Percentiles rank a stretch among this genome's conserved stretches.
Evolutionary conservation across 2,888 invertebrate species (phyloP).

Genomic region (Polydrusus cervinus): DNA sequence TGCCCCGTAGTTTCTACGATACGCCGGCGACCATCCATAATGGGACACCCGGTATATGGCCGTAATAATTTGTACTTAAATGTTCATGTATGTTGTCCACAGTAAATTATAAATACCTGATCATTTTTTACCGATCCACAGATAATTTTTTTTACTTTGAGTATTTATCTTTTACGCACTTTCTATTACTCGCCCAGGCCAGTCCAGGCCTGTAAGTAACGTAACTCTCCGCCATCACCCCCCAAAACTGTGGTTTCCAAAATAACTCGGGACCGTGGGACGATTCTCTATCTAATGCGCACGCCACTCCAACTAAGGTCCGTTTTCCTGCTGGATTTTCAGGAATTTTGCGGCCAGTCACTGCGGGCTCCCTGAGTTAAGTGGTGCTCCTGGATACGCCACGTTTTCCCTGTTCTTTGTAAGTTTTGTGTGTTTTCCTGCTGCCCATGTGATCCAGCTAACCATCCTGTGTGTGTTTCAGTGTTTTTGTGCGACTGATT

Average conservation of each 20-base stretch:
- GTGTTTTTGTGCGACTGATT: conserved; percentile 23
- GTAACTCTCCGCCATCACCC: conserved; percentile 39
- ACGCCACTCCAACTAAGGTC: conserved; percentile 57
- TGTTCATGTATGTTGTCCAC: no score
- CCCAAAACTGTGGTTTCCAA: conserved; percentile 47
- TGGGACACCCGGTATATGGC: no score
- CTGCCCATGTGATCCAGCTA: conserved; percentile 35
- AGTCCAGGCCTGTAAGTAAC: conserved; percentile 32
- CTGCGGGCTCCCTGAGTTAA: conserved; percentile 72
- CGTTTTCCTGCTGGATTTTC: conserved; percentile 56
- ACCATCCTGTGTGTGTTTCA: conserved; percentile 22
- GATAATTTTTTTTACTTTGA: no score
- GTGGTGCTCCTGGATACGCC: conserved; percentile 70
- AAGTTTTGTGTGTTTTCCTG: conserved; percentile 61
- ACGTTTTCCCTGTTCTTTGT: conserved; percentile 64
- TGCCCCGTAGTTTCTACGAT: no score
- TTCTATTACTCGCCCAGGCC: no score
- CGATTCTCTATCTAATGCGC: conserved; percentile 58
- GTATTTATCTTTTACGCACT: no score
- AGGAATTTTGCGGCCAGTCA: conserved; percentile 64
- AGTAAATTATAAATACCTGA: no score
- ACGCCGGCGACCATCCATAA: no score
- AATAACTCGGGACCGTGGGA: conserved; percentile 53
- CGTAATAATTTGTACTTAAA: no score
- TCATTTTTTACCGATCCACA: no score